Evolutionary conservation across 1,140 invertebrate genomes (phyloP).

Genomic region (Plectus sambesii): DNA sequence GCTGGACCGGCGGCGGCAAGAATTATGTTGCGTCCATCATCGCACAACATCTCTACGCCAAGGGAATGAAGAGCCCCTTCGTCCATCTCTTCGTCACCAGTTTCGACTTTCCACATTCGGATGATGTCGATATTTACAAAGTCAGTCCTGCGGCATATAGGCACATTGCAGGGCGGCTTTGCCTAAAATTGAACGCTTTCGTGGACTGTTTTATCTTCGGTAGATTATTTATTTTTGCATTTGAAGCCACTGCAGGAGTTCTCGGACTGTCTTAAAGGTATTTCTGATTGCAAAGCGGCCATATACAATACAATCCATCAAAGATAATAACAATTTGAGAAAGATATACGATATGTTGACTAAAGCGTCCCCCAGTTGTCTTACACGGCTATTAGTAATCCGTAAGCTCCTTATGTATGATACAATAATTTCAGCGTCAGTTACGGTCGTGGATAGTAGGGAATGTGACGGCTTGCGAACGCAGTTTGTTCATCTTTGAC

Average conservation of each 20-base stretch:
- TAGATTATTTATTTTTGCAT: too few species aligned
- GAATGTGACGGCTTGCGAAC: conserved; percentile 58
- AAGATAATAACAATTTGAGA: too few species aligned
- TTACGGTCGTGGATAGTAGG: conserved; percentile 54
- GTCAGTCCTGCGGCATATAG: conserved; percentile 29
- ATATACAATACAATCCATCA: conserved; percentile 8
- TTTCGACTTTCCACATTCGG: conserved; percentile 60
- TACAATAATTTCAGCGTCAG: conserved; percentile 49
- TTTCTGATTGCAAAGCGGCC: too few species aligned
- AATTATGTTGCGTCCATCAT: conserved; percentile 73
- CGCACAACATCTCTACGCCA: conserved; percentile 62
- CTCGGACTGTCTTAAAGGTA: too few species aligned
- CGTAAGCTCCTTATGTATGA: too few species aligned
- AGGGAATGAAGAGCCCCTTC: conserved; percentile 63
- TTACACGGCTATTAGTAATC: too few species aligned
- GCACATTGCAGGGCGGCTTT: too few species aligned
- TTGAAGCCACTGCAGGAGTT: too few species aligned
- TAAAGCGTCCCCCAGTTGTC: too few species aligned
- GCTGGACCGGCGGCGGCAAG: conserved; percentile 58
- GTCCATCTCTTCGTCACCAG: conserved; percentile 70
- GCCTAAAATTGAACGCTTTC: too few species aligned
- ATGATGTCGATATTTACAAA: conserved; percentile 50
- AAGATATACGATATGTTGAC: too few species aligned
- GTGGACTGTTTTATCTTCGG: too few species aligned
- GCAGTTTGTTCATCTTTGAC: conserved; percentile 84